Evolutionary conservation across 2,113 vertebrate species (phyloP).

Genomic region (Erpornis zantholeuca): DNA sequence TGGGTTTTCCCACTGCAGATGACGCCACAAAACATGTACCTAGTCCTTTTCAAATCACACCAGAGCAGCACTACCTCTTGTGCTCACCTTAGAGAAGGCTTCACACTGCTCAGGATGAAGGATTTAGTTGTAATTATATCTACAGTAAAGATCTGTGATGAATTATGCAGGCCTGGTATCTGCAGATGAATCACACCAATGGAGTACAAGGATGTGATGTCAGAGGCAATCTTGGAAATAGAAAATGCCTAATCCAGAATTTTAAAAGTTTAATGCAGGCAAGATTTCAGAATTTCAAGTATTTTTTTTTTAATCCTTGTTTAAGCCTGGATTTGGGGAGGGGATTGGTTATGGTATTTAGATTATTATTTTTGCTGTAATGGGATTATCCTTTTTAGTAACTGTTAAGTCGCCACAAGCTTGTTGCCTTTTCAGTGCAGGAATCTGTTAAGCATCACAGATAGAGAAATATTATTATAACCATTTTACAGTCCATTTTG

Average conservation of each 20-base stretch:
- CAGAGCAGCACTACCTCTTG: not conserved
- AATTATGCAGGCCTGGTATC: not conserved
- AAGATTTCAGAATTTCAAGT: slow-evolving; percentile 36
- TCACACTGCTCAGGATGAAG: not conserved
- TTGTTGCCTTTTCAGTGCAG: slow-evolving; percentile 11
- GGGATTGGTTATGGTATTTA: slow-evolving; percentile 17
- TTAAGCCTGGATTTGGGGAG: slow-evolving; percentile 1
- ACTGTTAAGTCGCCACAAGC: not conserved
- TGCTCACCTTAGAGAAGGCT: not conserved
- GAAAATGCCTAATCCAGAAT: not conserved
- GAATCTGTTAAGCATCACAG: slow-evolving; percentile 26
- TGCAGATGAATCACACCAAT: not conserved
- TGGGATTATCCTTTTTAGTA: slow-evolving; percentile 31
- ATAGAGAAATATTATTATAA: slow-evolving; percentile 42
- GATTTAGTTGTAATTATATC: not conserved
- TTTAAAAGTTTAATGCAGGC: slow-evolving; percentile 4
- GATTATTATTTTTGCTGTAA: slow-evolving; percentile 50
- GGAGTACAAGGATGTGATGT: not conserved
- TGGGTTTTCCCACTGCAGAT: not conserved
- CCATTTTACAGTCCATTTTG: not conserved
- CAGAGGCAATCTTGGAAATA: not conserved
- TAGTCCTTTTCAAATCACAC: not conserved
- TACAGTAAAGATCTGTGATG: not conserved
- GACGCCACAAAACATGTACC: not conserved
- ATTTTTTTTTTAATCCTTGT: not conserved